Conservation (phyloP, 2,888 invertebrate species). For the Cataglyphis cursor region DNA sequence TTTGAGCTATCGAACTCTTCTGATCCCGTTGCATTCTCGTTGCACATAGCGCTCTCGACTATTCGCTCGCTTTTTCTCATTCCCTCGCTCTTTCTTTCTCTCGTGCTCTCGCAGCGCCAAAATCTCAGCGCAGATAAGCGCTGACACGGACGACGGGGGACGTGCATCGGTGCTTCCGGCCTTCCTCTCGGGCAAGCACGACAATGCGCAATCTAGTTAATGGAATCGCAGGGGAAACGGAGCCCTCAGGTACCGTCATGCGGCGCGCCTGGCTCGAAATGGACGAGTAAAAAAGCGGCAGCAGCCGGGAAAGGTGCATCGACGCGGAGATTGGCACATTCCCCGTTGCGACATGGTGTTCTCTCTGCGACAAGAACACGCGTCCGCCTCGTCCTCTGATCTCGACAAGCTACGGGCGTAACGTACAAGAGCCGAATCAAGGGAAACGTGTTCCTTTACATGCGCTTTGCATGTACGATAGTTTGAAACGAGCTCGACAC, state of each 20-base stretch:
- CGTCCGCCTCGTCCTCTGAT: conserved; percentile 3
- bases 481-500: background rate
- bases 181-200: conserved; percentile 42
- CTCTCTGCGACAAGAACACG: conserved; percentile 38
- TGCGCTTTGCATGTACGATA: background rate
- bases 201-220: conserved; percentile 58
- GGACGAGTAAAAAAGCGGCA: conserved; percentile 27
- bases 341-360: conserved; percentile 21
- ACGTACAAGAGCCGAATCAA: conserved; percentile 5
- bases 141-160: conserved; percentile 30
- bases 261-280: conserved; percentile 2
- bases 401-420: conserved; percentile 29
- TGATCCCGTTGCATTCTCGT: conserved; percentile 37
- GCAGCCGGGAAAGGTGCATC: conserved; percentile 29
- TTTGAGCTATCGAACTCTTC: conserved; percentile 30
- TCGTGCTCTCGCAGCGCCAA: conserved; percentile 6
- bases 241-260: background rate
- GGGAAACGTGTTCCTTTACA: conserved; percentile 27
- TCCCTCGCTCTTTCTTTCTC: background rate
- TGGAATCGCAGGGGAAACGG: conserved; percentile 40
- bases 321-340: conserved; percentile 54
- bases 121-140: conserved; percentile 52
- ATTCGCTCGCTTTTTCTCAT: background rate
- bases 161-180: conserved; percentile 31
- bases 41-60: background rate